phyloP scores from a whole-genome alignment of 2,797 vertebrate species.

The Phyllotis vaccarum region DNA sequence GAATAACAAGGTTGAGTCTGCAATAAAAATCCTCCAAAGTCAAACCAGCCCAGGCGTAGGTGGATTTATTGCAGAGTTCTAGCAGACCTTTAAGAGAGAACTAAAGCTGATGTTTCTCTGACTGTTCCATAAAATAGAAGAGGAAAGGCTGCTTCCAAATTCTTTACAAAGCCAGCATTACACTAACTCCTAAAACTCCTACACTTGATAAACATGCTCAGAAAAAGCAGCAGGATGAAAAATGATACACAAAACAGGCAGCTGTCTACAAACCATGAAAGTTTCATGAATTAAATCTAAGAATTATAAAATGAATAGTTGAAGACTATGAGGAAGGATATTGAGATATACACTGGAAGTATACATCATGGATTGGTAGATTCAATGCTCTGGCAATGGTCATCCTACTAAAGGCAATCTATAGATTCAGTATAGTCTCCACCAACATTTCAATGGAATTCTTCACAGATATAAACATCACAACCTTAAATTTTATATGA shows the following conservation, averaged over 20 bases:
- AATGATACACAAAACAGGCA: background rate
- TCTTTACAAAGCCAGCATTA: background rate
- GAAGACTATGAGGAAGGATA: background rate
- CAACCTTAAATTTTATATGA: background rate
- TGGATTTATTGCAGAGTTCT: conserved; percentile 14
- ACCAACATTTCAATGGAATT: background rate
- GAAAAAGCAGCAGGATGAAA: background rate
- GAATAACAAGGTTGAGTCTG: background rate
- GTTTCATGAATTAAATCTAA: background rate
- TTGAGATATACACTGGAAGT: background rate
- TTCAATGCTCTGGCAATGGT: background rate
- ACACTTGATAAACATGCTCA: background rate
- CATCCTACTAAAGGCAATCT: background rate
- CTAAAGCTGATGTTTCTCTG: background rate
- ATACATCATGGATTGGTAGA: background rate
- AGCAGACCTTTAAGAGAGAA: background rate
- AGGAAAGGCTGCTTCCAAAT: background rate
- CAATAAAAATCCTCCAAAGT: conserved; percentile 10
- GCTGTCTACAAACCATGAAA: background rate
- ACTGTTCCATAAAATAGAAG: background rate
- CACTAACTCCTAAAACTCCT: conserved; percentile 2
- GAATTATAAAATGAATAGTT: background rate
- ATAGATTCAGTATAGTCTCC: background rate
- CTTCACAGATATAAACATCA: background rate
- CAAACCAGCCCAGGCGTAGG: background rate